Percentiles rank a stretch among this genome's conserved stretches.
Evolutionary conservation across 2,888 invertebrate species (phyloP).

Genomic region (Callyntrura guangdongensis): DNA sequence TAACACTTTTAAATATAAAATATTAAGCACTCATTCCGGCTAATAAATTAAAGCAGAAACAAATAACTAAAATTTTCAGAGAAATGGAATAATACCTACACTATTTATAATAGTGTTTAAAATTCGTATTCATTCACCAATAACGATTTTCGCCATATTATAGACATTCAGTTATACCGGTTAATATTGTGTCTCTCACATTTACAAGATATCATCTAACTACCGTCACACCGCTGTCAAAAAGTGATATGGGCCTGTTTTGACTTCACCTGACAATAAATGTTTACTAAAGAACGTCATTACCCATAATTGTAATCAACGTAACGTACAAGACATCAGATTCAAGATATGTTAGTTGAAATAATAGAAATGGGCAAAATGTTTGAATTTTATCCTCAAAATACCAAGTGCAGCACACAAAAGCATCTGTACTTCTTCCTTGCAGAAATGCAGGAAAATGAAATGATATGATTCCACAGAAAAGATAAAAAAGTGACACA

Average conservation of each 20-base stretch:
- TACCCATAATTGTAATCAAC: constrained; percentile 10
- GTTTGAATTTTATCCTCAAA: constrained; percentile 50
- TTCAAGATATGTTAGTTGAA: constrained; percentile 46
- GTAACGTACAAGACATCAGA: neutral
- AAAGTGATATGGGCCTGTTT: constrained; percentile 65
- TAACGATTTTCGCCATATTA: too few species aligned
- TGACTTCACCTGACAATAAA: constrained; percentile 62
- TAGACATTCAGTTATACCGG: neutral
- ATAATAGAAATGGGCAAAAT: constrained; percentile 37
- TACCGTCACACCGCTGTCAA: neutral
- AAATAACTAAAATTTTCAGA: constrained; percentile 3
- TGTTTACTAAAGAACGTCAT: constrained; percentile 52
- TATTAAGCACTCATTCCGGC: neutral
- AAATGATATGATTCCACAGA: constrained; percentile 47
- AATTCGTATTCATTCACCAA: neutral
- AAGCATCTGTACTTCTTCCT: neutral
- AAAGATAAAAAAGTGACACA: constrained; percentile 51
- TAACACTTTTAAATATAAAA: neutral
- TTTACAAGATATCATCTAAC: neutral
- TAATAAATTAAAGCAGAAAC: constrained; percentile 40
- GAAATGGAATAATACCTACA: neutral
- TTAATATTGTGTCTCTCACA: neutral
- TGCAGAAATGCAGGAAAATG: constrained; percentile 33
- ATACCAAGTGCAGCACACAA: neutral
- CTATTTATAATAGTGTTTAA: neutral